Base-by-base conservation (phyloP, 1,140 invertebrate genomes). In the Magallana ariakensis region DNA sequence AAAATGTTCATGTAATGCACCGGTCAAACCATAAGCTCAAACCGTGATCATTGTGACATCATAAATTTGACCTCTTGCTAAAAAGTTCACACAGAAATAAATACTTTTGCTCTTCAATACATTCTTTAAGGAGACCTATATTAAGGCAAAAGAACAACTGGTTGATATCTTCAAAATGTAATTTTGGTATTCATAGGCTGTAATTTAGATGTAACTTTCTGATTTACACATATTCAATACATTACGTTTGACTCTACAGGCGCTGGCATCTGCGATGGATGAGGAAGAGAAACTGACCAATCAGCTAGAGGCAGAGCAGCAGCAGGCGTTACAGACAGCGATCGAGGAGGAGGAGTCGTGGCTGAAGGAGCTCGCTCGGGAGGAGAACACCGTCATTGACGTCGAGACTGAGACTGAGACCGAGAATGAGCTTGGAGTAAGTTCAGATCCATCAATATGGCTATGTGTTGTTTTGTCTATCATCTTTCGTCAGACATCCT, bases 271-370 rank as follows among this genome's bases (percentile, higher is more conserved):
- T 16, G 94, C 90, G 11, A 83, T 92, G 66, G 92, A 93, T 84
- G 93, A 92, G 85, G 94, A 94, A 87, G 92, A 93, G 58, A 87
- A 89, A 58, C 86, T 94, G 87, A 92, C 90, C 9, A 90, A 86
- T 66, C 88, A 94, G 86, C 87, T 94, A 60, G 93, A 93, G 83
- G 87, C 91, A 57, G 93, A 81, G 92, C 96, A 94, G 87, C 94
- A 96, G 94, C 92, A 95, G 92, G 90, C 96, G 92, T 91, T 96
- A 93, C 96, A 94, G 94, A 97, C 91, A 92, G 98, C 86, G 96
- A 97, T 88, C 15, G 84, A 92, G 83, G 92, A 94, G 82, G 94
- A 94, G 70, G 92, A 94, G 85, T 91, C 87, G 2, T 95, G 93
- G 90, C 90, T 94, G 13, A 89, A 93, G 86, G 93, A 92, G 56